A percentile compares a stretch with the other conserved stretches of the same genome.
Conservation (phyloP, 1,140 invertebrate genomes). For the Scaptomyza hsui region DNA sequence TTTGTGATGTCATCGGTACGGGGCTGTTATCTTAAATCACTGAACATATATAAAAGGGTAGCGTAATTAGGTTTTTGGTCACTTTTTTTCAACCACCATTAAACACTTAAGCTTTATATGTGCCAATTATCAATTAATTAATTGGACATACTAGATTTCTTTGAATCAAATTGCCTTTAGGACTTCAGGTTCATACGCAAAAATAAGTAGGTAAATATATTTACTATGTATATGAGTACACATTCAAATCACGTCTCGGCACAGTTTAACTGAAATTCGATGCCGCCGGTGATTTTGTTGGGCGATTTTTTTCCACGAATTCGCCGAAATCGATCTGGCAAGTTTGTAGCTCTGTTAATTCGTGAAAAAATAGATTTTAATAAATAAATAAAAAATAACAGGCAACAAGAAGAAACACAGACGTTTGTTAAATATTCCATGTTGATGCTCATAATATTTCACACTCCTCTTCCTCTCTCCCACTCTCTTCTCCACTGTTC, state of each 20-base stretch:
- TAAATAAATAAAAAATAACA: slow-evolving; percentile 42
- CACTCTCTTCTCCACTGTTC: background rate
- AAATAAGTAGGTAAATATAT: background rate
- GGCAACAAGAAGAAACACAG: background rate
- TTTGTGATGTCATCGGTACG: slow-evolving; percentile 54
- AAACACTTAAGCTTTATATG: no score
- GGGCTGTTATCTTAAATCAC: background rate
- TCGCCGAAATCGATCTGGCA: slow-evolving; percentile 24
- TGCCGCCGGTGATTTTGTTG: background rate
- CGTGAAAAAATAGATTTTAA: slow-evolving; percentile 57
- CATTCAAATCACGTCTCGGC: slow-evolving; percentile 50
- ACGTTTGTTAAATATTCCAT: slow-evolving; percentile 1
- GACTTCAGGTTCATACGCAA: background rate
- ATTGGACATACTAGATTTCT: no score
- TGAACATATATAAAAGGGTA: background rate
- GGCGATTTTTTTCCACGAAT: slow-evolving; percentile 31
- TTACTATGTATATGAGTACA: slow-evolving; percentile 14
- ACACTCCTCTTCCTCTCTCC: background rate
- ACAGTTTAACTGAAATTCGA: slow-evolving; percentile 23
- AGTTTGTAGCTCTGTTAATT: slow-evolving; percentile 52
- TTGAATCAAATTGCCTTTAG: background rate
- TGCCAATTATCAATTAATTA: no score
- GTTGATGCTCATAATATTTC: background rate
- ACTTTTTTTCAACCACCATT: no score
- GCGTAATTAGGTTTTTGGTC: no score